Conservation (phyloP, 1,140 invertebrate genomes). For the Drosophila kurseongensis region DNA sequence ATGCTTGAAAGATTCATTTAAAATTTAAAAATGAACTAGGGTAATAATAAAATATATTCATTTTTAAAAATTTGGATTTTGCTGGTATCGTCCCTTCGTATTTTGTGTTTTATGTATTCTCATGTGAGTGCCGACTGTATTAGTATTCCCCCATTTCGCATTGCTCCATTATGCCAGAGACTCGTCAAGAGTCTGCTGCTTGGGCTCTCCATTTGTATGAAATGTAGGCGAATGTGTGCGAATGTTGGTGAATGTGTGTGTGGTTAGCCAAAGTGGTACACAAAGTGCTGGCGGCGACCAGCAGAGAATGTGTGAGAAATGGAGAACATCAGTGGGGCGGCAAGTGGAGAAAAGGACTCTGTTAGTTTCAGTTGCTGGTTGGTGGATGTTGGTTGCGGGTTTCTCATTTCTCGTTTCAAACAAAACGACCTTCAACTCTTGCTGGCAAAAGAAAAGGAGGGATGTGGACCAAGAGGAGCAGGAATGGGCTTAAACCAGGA, state of each 20-base stretch:
- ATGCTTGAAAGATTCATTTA: too few relatives aligned
- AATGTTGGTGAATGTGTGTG: slow-evolving; percentile 32
- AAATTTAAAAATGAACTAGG: too few relatives aligned
- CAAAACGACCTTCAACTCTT: slow-evolving; percentile 63
- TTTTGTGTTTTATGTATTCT: neutral
- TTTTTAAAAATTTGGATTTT: too few relatives aligned
- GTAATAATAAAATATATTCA: too few relatives aligned
- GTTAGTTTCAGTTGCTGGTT: slow-evolving; percentile 57
- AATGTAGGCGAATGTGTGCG: slow-evolving; percentile 20
- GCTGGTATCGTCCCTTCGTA: too few relatives aligned
- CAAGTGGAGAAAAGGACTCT: slow-evolving; percentile 41
- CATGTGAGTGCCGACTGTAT: slow-evolving; percentile 26
- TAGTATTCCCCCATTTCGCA: slow-evolving; percentile 40
- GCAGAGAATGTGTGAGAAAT: slow-evolving; percentile 57
- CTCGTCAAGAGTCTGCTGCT: slow-evolving; percentile 67
- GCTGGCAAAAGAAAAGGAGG: slow-evolving; percentile 48
- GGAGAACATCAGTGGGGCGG: slow-evolving; percentile 3
- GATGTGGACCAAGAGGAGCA: slow-evolving; percentile 20
- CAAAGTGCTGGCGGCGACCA: slow-evolving; percentile 71
- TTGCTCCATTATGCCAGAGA: slow-evolving; percentile 71
- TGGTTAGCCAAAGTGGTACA: slow-evolving; percentile 70
- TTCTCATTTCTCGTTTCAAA: slow-evolving; percentile 56
- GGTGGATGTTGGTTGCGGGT: slow-evolving; percentile 43
- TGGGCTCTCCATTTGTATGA: slow-evolving; percentile 65
- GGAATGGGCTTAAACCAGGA: slow-evolving; percentile 39